These are phyloP conservation scores for Acanthis flammea DNA, from an alignment of 2,797 vertebrate species.

Conservation along the genomic window DNA sequence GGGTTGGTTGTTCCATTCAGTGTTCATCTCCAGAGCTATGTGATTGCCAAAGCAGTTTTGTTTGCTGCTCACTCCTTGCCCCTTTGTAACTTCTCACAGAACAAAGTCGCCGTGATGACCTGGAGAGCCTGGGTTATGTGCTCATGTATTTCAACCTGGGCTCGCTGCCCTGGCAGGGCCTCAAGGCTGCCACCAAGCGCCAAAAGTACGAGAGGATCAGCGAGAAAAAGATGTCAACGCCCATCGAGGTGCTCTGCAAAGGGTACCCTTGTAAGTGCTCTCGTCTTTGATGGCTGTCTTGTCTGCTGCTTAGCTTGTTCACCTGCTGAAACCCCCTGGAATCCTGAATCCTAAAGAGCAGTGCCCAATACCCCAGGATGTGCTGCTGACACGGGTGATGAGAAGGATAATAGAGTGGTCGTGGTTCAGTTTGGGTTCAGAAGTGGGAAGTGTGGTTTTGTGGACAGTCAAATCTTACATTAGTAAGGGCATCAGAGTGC, in stretches of 20 bases:
- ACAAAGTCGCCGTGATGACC: slow-evolving; percentile 93
- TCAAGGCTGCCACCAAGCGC: slow-evolving; percentile 95
- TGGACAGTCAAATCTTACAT: background rate
- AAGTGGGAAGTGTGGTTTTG: background rate
- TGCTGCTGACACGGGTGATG: background rate
- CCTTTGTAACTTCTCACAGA: slow-evolving; percentile 73
- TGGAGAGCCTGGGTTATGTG: slow-evolving; percentile 95
- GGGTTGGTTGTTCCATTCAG: background rate
- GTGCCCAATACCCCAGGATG: background rate
- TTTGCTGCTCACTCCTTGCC: slow-evolving; percentile 8
- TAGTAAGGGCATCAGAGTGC: background rate
- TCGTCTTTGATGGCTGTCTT: background rate
- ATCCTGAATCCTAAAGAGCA: background rate
- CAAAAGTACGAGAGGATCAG: slow-evolving; percentile 98
- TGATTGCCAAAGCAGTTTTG: background rate
- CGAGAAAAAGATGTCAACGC: slow-evolving; percentile 98
- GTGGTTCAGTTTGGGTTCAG: background rate
- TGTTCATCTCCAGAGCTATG: background rate
- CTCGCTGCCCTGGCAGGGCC: slow-evolving; percentile 95
- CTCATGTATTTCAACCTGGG: slow-evolving; percentile 99
- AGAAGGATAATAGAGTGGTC: rapidly evolving
- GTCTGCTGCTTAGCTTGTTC: background rate
- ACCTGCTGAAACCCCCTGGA: background rate
- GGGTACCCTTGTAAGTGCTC: slow-evolving; percentile 91
- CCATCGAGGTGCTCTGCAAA: slow-evolving; percentile 95